Percentiles rank a stretch among this genome's conserved stretches.
phyloP scores from a whole-genome alignment of 2,797 vertebrate species.

The Sebastes steindachneri region DNA sequence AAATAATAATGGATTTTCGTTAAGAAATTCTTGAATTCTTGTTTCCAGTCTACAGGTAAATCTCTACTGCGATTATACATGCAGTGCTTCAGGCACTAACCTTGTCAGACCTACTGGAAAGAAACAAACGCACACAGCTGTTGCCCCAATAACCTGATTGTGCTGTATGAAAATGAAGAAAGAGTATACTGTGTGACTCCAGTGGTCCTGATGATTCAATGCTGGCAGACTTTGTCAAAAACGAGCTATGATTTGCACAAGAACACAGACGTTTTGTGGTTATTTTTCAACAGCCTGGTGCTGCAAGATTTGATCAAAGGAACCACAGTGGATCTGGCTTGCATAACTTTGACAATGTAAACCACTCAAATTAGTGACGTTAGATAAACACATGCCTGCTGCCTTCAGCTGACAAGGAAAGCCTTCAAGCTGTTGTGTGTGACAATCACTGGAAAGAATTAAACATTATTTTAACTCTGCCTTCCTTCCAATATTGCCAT shows the following conservation, averaged over 20 bases:
- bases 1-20: not conserved
- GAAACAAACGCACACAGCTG: not conserved
- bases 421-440: not conserved
- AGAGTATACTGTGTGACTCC: not conserved
- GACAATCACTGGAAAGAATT: not conserved
- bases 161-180: not conserved
- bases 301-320: not conserved
- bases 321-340: not conserved
- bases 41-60: not conserved
- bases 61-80: not conserved
- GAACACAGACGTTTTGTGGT: not conserved
- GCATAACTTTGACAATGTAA: not conserved
- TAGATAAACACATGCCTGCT: not conserved
- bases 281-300: not conserved
- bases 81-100: not conserved
- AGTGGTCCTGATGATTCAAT: not conserved
- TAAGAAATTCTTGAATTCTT: not conserved
- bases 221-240: not conserved
- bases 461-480: not conserved
- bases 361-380: not conserved
- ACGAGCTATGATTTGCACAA: not conserved
- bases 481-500: not conserved
- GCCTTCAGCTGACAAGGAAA: not conserved
- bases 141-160: not conserved
- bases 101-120: not conserved